Base-by-base conservation (phyloP, 1,140 invertebrate genomes). In the Papilio xuthus region DNA sequence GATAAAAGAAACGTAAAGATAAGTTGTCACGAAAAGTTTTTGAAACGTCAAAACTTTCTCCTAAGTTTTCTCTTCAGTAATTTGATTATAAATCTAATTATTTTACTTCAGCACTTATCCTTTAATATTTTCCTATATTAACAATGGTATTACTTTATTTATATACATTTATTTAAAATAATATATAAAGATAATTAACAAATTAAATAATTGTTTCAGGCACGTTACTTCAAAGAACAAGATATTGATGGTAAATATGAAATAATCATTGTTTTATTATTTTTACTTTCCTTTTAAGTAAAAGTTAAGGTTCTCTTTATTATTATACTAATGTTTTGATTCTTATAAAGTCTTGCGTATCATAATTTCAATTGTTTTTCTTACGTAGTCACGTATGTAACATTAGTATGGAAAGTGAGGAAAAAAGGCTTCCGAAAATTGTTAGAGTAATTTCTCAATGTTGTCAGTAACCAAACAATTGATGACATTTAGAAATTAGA, bases 161-260 rank as follows among this genome's bases (percentile, higher is more conserved):
- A 13, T 42, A 13, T 72, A 44, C 1, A 41, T n/a, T 72, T 44
- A n/a, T 8, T 44, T 37, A 72, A 60, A 78, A 23, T 60, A 23
- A 60, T 3, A 60, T 60, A 3, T 23, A 60, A 60, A 60, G 2
- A 60, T 71, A 53, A 47, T 75, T 13, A 37, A 81, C 0, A 69
- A 20, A 70, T 41, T 78, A 81, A 23, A 23, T 50, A 20, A 76
- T 78, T 77, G 23, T 95, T 95, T 60, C 89, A 97, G 97, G 97
- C 97, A 47, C 95, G 97, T 76, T 97, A 97, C 91, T 97, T 97
- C 84, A 96, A 96, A 84, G 97, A 97, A 94, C 96, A 97, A 91
- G 97, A 97, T 86, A 97, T 97, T 79, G 97, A 97, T 94, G 97
- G 97, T 97, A 95, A 90, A 92, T 47, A 47, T 4, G 0, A 47